Conservation (phyloP, 2,888 invertebrate species). For the Bembecia ichneumoniformis region DNA sequence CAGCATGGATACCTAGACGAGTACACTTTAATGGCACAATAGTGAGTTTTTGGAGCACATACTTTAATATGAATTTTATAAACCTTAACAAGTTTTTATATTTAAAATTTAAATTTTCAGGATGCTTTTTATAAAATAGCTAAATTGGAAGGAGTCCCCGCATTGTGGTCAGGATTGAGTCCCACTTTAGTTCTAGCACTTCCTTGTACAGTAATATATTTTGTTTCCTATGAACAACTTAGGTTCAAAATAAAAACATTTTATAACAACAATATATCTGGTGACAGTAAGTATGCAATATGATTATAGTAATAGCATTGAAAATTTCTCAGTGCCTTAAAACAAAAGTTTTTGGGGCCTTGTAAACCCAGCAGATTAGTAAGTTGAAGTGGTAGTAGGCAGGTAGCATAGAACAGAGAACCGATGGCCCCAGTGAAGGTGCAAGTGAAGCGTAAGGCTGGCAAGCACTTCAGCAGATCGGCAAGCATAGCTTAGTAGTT, state of each 20-base stretch:
- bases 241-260: constrained; percentile 75
- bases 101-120: constrained; percentile 55
- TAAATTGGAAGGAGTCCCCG: constrained; percentile 87
- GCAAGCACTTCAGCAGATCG: no score
- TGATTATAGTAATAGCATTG: background rate
- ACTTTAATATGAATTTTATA: background rate
- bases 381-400: no score
- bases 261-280: constrained; percentile 61
- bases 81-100: background rate
- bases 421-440: no score
- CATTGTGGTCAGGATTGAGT: constrained; percentile 97
- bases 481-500: no score
- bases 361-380: no score
- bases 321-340: no score
- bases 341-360: no score
- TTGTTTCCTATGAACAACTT: constrained; percentile 96
- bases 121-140: constrained; percentile 97
- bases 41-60: constrained; percentile 48
- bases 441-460: no score
- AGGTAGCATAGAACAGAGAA: no score
- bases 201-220: constrained; percentile 97
- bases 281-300: constrained; percentile 36
- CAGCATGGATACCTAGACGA: constrained; percentile 76
- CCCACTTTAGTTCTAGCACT: constrained; percentile 96
- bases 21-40: constrained; percentile 85